phyloP scores from a whole-genome alignment of 2,888 invertebrate genomes.

The Rhogogaster chlorosoma region DNA sequence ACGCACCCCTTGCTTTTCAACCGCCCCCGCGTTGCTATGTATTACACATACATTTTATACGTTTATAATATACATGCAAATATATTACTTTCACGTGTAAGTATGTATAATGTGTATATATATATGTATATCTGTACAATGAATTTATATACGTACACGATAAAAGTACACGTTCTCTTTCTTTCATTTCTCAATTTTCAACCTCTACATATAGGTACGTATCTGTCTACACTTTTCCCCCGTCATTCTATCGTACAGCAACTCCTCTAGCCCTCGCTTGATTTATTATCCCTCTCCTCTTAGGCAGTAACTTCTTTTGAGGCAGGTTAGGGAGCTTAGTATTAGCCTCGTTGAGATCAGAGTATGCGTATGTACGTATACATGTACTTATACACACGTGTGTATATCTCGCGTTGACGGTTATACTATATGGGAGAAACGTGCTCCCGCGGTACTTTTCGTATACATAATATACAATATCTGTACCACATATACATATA shows the following conservation, averaged over 20 bases:
- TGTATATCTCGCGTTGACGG: background rate
- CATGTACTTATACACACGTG: background rate
- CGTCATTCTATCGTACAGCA: background rate
- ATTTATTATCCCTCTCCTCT: conserved; percentile 38
- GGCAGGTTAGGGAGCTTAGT: conserved; percentile 69
- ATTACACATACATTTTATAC: background rate
- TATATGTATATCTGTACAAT: background rate
- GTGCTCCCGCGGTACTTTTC: background rate
- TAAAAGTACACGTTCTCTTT: background rate
- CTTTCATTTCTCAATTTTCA: background rate
- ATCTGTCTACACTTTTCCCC: too few relatives aligned
- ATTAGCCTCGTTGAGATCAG: conserved; percentile 60
- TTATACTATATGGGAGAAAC: background rate
- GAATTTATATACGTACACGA: background rate
- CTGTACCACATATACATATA: too few relatives aligned
- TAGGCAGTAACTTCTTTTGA: conserved; percentile 65
- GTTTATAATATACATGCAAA: background rate
- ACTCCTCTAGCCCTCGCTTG: conserved; percentile 52
- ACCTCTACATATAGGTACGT: background rate
- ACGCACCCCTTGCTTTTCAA: conserved; percentile 44
- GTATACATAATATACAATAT: background rate
- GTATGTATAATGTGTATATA: too few relatives aligned
- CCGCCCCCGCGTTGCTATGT: background rate
- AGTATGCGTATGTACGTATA: background rate
- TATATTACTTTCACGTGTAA: background rate